Base-by-base conservation (phyloP, 2,888 invertebrate genomes). In the Troilus luridus region DNA sequence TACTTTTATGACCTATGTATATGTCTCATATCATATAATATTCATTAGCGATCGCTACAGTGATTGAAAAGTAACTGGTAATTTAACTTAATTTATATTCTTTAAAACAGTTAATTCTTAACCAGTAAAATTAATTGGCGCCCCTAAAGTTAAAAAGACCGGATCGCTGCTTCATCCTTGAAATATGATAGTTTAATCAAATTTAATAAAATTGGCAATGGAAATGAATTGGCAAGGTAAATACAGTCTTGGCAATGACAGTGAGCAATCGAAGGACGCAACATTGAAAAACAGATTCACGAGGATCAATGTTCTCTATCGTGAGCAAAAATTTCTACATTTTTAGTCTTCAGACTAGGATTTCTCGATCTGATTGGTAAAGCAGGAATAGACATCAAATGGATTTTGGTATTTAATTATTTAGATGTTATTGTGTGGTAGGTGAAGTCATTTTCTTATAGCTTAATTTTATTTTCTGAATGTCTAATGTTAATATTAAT, bases 181-280 rank as follows among this genome's bases (percentile, higher is more conserved):
- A 5, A 67, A 24, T 67, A 24, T 67, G 67, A 67, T 67, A 67
- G 67, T 67, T 67, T 67, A 12, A 27, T 67, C 14, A 72, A 72
- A 14, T 27, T 27, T 27, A 27, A 72, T 72, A 72, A 72, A 77
- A 77, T 77, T 77, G 72, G 72, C 72, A 41, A 41, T 77, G 9
- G 2, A 6, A 19, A 41, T 6, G 41, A 77, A 24, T 77, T 77
- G 41, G 72, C 72, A 77, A 77, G 14, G 27, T 41, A 41, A 41
- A 27, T 77, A 77, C 24, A 77, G 41, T 77, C 72, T 77, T 77
- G 72, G 72, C 72, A 77, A 77, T 77, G 72, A n/a, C 72, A 12
- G 72, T 72, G 72, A 72, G 14, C 72, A 7, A 27, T 72, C 27
- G 27, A 72, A 72, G 72, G 72, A 41, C 72, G 17, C 17, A 14